phyloP scores from a whole-genome alignment of 2,888 invertebrate species.

The Fragum whitleyi region DNA sequence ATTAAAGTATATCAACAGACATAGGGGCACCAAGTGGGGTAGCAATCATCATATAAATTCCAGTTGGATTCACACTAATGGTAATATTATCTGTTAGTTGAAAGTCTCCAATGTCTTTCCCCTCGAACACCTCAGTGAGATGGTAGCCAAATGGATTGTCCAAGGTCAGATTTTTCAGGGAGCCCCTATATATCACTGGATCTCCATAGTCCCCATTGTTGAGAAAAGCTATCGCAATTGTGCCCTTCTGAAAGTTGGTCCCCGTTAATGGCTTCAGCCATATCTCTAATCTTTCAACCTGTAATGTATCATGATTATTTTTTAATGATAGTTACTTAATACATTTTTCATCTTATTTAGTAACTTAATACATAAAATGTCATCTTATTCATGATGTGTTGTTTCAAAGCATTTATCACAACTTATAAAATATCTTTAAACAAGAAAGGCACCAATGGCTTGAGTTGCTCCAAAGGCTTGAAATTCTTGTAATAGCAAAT shows the following conservation, averaged over 20 bases:
- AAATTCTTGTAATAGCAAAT: too few species aligned
- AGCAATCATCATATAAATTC: constrained; percentile 49
- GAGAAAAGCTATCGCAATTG: constrained; percentile 75
- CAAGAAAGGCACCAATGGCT: too few species aligned
- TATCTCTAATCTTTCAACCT: constrained; percentile 88
- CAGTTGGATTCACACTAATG: constrained; percentile 55
- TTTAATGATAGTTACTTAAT: too few species aligned
- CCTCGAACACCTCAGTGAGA: constrained; percentile 52
- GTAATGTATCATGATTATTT: constrained; percentile 22
- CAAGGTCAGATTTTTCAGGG: constrained; percentile 32
- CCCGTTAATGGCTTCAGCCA: constrained; percentile 90
- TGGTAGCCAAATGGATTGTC: constrained; percentile 43
- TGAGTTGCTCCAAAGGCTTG: too few species aligned
- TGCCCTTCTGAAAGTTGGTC: constrained; percentile 59
- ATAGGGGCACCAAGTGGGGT: constrained; percentile 19
- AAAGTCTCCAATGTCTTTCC: constrained; percentile 44
- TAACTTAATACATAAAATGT: too few species aligned
- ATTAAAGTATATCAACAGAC: too few species aligned
- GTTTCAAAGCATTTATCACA: too few species aligned
- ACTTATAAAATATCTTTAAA: too few species aligned
- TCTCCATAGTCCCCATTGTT: constrained; percentile 69
- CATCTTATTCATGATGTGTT: too few species aligned
- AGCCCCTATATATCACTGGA: constrained; percentile 52
- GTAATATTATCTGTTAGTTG: constrained; percentile 28
- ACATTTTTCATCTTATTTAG: too few species aligned